A percentile compares a stretch with the other conserved stretches of the same genome.
Evolutionary conservation across 2,797 vertebrate genomes (phyloP).

Genomic region (Vespertilio murinus): DNA sequence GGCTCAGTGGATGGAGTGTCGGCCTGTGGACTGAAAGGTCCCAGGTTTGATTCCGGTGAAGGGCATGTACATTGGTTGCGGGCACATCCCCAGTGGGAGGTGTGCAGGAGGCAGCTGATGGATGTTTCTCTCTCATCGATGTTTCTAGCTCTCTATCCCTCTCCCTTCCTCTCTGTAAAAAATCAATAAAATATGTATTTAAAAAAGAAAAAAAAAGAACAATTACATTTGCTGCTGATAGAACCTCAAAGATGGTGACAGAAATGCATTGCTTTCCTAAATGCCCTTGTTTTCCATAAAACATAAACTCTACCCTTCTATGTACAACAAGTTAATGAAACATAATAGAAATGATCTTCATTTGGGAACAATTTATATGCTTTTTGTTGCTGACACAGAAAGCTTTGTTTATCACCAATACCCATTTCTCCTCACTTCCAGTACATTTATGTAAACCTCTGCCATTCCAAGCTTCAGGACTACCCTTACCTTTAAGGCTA

Average conservation of each 20-base stretch:
- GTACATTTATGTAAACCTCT: background rate
- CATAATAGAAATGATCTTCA: background rate
- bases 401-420: background rate
- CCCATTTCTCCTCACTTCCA: background rate
- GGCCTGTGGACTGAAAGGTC: no score
- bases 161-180: no score
- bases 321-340: background rate
- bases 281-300: background rate
- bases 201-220: no score
- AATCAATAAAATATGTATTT: no score
- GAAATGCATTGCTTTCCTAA: background rate
- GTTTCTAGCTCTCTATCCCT: no score
- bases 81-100: no score
- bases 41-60: no score
- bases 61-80: no score
- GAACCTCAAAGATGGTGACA: background rate
- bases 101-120: no score
- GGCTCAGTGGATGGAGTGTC: no score
- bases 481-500: background rate
- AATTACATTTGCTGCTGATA: background rate
- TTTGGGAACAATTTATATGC: background rate
- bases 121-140: no score
- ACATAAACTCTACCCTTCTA: background rate
- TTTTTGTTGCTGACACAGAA: background rate
- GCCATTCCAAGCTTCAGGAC: background rate